Conservation (phyloP, 2,888 invertebrate genomes). For the Seladonia tumulorum region DNA sequence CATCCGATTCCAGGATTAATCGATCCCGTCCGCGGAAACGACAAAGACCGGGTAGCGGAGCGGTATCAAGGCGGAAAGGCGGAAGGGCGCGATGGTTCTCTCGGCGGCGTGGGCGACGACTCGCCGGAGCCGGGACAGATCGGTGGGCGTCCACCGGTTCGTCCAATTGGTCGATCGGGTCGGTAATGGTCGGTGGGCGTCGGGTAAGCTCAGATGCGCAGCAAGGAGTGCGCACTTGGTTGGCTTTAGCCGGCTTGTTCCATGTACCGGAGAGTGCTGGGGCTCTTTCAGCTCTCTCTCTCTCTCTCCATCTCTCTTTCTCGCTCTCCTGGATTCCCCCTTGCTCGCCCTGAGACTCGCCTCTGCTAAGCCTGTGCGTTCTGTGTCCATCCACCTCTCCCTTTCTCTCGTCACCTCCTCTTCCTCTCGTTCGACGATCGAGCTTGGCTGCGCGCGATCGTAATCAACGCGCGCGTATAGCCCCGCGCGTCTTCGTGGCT, state of each 20-base stretch:
- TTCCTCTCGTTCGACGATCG: conserved; percentile 35
- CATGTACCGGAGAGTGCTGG: conserved; percentile 57
- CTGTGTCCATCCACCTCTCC: conserved; percentile 30
- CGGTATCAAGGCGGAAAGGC: conserved; percentile 32
- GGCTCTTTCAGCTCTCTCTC: conserved; percentile 32
- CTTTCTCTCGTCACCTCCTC: conserved; percentile 37
- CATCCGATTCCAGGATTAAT: conserved; percentile 68
- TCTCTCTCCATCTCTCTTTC: background rate
- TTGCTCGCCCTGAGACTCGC: conserved; percentile 1
- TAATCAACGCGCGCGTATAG: conserved; percentile 35
- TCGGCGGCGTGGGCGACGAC: conserved; percentile 65
- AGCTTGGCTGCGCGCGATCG: conserved; percentile 41
- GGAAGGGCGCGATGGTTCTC: conserved; percentile 39
- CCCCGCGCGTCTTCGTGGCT: conserved; percentile 13
- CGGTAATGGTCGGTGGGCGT: conserved; percentile 83
- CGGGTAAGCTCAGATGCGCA: conserved; percentile 80
- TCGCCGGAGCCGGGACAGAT: conserved; percentile 64
- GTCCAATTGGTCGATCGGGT: conserved; percentile 82
- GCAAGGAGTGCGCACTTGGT: conserved; percentile 78
- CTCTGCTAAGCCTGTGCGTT: conserved; percentile 4
- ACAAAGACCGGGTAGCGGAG: conserved; percentile 32
- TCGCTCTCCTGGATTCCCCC: background rate
- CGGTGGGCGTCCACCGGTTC: conserved; percentile 81
- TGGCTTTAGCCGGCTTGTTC: conserved; percentile 68
- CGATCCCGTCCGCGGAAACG: conserved; percentile 58